phyloP scores from a whole-genome alignment of 2,113 vertebrate genomes.

The Gobio gobio region DNA sequence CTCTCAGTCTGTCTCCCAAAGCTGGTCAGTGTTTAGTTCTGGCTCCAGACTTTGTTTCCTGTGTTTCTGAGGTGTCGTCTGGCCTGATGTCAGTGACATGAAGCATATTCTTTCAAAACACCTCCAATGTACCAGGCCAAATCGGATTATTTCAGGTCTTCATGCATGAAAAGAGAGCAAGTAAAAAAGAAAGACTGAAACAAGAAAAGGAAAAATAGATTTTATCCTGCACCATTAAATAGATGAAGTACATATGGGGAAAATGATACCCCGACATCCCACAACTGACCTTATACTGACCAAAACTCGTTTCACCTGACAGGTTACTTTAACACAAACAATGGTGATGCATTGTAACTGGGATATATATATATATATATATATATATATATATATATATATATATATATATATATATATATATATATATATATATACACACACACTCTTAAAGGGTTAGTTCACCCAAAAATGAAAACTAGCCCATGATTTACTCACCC shows the following conservation, averaged over 20 bases:
- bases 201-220: slow-evolving; percentile 13
- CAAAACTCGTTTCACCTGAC: background rate
- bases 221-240: slow-evolving; percentile 32
- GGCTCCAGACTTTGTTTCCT: slow-evolving; percentile 42
- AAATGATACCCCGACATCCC: background rate
- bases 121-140: slow-evolving; percentile 3
- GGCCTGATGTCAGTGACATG: slow-evolving; percentile 37
- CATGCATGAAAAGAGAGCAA: background rate
- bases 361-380: too few relatives aligned
- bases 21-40: slow-evolving; percentile 15
- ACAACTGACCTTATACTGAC: background rate
- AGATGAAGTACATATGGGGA: slow-evolving; percentile 26
- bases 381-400: too few relatives aligned
- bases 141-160: slow-evolving; percentile 32
- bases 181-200: background rate
- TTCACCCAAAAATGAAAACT: too few relatives aligned
- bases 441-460: too few relatives aligned
- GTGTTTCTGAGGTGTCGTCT: slow-evolving; percentile 36
- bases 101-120: slow-evolving; percentile 38
- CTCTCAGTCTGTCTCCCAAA: slow-evolving; percentile 9
- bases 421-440: too few relatives aligned
- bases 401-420: too few relatives aligned
- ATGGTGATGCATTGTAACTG: too few relatives aligned
- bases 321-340: too few relatives aligned
- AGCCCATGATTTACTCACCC: too few relatives aligned